These are phyloP conservation scores for Tragelaphus eurycerus DNA, from an alignment of 2,797 vertebrate genomes.

Conservation along the genomic window DNA sequence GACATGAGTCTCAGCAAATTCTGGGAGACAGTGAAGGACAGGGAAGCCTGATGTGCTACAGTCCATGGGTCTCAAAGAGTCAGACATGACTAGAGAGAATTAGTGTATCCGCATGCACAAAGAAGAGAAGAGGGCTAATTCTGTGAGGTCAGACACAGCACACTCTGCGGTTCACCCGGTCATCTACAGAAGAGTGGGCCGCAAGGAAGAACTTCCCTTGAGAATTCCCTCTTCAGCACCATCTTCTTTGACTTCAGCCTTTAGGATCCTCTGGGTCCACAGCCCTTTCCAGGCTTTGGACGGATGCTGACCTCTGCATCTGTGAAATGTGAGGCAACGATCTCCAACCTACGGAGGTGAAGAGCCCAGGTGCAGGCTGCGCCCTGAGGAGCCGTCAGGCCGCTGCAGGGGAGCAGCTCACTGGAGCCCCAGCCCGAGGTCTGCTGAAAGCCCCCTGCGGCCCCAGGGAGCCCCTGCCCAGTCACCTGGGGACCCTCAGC, in stretches of 20 bases:
- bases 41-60: not conserved
- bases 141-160: not conserved
- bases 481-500: not conserved
- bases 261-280: not conserved
- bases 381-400: fast-evolving
- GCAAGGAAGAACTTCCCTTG: not conserved
- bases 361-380: not conserved
- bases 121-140: not conserved
- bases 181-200: not conserved
- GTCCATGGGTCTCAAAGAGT: not conserved
- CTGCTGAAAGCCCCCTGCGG: not conserved
- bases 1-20: not conserved
- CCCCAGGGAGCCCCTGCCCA: not conserved
- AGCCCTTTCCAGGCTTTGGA: not conserved
- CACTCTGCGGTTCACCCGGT: not conserved
- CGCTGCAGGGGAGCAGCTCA: not conserved
- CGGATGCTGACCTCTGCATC: not conserved
- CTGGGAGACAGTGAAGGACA: not conserved
- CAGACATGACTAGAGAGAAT: not conserved
- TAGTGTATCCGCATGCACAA: not conserved
- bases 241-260: not conserved
- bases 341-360: not conserved
- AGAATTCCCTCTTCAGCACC: not conserved
- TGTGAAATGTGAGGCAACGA: not conserved
- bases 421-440: too few species aligned